phyloP scores from a whole-genome alignment of 1,140 invertebrate genomes.

The Hypsibius dujardini region DNA sequence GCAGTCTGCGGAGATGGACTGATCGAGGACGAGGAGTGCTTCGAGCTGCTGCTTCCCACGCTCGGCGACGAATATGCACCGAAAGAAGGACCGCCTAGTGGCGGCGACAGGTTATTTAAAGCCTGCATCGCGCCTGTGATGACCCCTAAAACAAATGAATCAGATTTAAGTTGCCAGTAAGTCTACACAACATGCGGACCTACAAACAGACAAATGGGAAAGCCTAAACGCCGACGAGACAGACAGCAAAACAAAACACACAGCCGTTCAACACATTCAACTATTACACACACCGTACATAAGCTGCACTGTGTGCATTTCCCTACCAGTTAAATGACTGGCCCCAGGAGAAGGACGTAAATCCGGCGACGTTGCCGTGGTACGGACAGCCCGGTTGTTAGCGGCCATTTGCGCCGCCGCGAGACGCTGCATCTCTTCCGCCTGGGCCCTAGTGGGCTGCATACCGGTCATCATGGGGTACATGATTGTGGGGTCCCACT shows the following conservation, averaged over 20 bases:
- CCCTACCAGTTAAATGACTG: background rate
- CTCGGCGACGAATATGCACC: background rate
- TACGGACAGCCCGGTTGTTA: background rate
- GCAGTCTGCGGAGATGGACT: background rate
- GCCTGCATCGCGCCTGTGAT: conserved; percentile 13
- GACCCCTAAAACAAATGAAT: conserved; percentile 3
- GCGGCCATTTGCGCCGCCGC: background rate
- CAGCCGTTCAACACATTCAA: background rate
- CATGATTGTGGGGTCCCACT: background rate
- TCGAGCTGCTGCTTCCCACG: background rate
- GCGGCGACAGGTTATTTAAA: background rate
- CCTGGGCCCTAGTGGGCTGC: background rate
- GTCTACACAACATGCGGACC: background rate
- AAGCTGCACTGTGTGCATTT: background rate
- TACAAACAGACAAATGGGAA: conserved; percentile 1
- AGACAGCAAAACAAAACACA: background rate
- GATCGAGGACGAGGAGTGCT: background rate
- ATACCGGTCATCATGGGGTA: background rate
- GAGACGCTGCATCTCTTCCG: background rate
- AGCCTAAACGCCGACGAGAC: background rate
- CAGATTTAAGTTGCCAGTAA: background rate
- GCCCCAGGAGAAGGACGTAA: background rate
- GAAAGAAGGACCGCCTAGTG: background rate
- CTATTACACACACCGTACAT: background rate
- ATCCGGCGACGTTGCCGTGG: conserved; percentile 4